phyloP scores from a whole-genome alignment of 2,797 vertebrate genomes.

The Enteromius treurensis region DNA sequence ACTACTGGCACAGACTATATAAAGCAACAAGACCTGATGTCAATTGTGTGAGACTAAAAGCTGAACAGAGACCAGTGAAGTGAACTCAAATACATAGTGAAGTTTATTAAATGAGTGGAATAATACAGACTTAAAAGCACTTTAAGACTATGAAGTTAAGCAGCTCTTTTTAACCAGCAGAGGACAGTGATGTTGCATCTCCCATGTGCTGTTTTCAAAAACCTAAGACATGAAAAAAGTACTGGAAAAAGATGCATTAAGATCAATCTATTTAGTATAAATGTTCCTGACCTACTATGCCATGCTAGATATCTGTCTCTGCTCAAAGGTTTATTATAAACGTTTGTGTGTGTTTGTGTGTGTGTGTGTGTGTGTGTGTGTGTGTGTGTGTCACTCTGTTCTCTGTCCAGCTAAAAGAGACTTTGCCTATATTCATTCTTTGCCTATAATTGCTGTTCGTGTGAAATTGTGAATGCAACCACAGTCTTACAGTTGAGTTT shows the following conservation, averaged over 20 bases:
- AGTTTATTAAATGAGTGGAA: neutral
- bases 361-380: neutral
- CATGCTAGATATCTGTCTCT: conserved; percentile 5
- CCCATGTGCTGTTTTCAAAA: neutral
- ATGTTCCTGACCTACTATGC: neutral
- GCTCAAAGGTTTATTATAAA: neutral
- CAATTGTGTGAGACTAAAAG: neutral
- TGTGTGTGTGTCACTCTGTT: neutral
- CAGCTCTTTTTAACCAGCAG: conserved; percentile 40
- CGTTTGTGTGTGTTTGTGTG: neutral
- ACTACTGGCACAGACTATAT: no score
- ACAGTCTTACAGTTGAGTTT: neutral
- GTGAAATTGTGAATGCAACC: neutral
- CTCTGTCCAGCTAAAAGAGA: conserved; percentile 22
- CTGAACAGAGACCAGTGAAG: no score
- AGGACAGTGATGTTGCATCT: conserved; percentile 39
- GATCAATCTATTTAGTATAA: neutral
- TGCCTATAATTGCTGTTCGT: conserved; percentile 7
- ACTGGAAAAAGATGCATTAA: neutral
- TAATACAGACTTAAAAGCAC: neutral
- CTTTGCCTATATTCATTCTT: conserved; percentile 21
- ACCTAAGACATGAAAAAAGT: neutral
- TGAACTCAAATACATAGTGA: neutral
- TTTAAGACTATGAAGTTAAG: neutral
- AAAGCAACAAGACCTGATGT: no score